Evolutionary conservation across 2,888 invertebrate genomes (phyloP).

Genomic region (Teleogryllus oceanicus): DNA sequence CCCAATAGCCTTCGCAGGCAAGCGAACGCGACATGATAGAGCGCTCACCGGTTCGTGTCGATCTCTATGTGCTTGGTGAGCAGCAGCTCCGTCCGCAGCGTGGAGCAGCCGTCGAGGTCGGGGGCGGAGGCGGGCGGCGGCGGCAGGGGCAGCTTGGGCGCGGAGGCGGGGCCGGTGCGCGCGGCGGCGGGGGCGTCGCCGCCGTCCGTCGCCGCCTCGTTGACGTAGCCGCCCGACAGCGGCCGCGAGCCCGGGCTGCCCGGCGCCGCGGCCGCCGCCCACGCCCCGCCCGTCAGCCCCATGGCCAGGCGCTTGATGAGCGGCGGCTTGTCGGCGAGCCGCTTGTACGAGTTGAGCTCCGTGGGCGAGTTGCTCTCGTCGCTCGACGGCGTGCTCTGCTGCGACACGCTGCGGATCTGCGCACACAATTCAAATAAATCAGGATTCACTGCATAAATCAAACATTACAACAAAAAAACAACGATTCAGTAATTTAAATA

Average conservation of each 20-base stretch:
- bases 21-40: too few relatives aligned
- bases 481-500: not conserved
- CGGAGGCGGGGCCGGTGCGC: too few relatives aligned
- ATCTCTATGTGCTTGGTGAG: slow-evolving; percentile 59
- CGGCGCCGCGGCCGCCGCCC: not conserved
- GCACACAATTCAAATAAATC: too few relatives aligned
- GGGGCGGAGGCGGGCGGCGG: not conserved
- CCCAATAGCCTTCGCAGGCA: too few relatives aligned
- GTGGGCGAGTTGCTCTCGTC: slow-evolving; percentile 86
- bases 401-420: slow-evolving; percentile 45
- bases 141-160: slow-evolving; percentile 20
- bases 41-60: slow-evolving; percentile 56
- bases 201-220: slow-evolving; percentile 68
- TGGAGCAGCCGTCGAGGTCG: too few relatives aligned
- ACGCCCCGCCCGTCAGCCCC: slow-evolving; percentile 58
- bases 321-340: slow-evolving; percentile 76
- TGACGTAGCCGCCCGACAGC: slow-evolving; percentile 73
- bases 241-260: slow-evolving; percentile 49
- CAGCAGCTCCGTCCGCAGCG: slow-evolving; percentile 44
- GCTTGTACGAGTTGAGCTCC: slow-evolving; percentile 79
- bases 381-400: slow-evolving; percentile 57
- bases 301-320: slow-evolving; percentile 73
- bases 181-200: too few relatives aligned
- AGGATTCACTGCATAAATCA: too few relatives aligned
- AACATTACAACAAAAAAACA: not conserved